Conservation (phyloP, 2,888 invertebrate species). For the Heliconius sara region DNA sequence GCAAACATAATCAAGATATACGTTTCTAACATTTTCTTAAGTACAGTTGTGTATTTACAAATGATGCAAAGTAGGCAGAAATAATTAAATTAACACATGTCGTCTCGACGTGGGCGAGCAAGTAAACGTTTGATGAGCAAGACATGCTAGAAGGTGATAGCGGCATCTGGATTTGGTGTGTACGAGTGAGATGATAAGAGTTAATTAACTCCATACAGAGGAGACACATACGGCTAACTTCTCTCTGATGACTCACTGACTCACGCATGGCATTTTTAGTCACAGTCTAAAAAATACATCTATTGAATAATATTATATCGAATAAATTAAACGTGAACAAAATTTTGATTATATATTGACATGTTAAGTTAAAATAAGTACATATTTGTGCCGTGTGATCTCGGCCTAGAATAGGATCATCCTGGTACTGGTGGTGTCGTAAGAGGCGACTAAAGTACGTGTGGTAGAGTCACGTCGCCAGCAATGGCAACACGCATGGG, state of each 20-base stretch:
- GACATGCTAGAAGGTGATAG: slow-evolving; percentile 61
- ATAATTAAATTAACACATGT: slow-evolving; percentile 78
- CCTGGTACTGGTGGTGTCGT: no score
- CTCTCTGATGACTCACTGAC: slow-evolving; percentile 67
- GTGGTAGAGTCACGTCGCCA: no score
- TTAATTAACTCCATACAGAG: slow-evolving; percentile 61
- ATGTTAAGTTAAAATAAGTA: background rate
- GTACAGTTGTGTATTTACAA: slow-evolving; percentile 49
- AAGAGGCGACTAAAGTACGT: no score
- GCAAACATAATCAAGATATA: slow-evolving; percentile 30
- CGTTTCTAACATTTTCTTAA: slow-evolving; percentile 39
- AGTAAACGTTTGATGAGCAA: slow-evolving; percentile 57
- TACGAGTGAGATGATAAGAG: slow-evolving; percentile 67
- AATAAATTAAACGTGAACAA: slow-evolving; percentile 20
- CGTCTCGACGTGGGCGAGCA: slow-evolving; percentile 62
- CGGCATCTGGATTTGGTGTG: slow-evolving; percentile 56
- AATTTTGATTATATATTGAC: background rate
- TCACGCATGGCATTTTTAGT: slow-evolving; percentile 53
- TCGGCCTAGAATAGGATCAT: no score
- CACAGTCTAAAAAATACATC: slow-evolving; percentile 42
- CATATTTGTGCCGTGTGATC: no score
- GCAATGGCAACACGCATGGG: no score
- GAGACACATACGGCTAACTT: slow-evolving; percentile 66
- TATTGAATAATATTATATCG: slow-evolving; percentile 36
- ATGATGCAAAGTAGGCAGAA: slow-evolving; percentile 58